Percentiles rank a stretch among this genome's conserved stretches.
Evolutionary conservation across 2,797 vertebrate genomes (phyloP).

Genomic region (Meda fulgida): DNA sequence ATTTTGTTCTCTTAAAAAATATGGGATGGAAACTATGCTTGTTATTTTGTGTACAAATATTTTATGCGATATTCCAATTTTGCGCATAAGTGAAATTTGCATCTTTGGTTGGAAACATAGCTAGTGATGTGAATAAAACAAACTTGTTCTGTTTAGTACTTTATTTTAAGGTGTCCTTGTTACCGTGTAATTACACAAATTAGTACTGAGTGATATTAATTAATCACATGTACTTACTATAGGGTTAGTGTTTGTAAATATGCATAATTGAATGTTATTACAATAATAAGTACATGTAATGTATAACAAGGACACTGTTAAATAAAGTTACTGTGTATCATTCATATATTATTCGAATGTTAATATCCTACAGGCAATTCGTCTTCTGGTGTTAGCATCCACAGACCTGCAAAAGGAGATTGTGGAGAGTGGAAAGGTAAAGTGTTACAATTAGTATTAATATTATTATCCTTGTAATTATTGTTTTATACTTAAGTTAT

Average conservation of each 20-base stretch:
- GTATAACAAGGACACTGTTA: neutral
- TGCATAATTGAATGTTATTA: neutral
- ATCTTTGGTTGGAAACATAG: neutral
- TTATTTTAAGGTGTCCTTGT: neutral
- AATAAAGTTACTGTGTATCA: neutral
- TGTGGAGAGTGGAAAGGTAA: constrained; percentile 91
- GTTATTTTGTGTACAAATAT: neutral
- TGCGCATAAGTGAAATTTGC: neutral
- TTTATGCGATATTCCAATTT: neutral
- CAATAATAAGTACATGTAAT: neutral
- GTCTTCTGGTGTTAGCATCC: constrained; percentile 87
- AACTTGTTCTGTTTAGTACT: neutral
- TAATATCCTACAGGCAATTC: constrained; percentile 84
- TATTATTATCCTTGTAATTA: neutral
- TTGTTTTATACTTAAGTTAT: neutral
- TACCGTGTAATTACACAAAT: neutral
- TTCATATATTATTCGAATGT: neutral
- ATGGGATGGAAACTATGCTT: neutral
- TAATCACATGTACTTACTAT: neutral
- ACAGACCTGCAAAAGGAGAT: constrained; percentile 96
- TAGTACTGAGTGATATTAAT: neutral
- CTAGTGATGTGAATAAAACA: neutral
- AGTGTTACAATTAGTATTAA: constrained; percentile 46
- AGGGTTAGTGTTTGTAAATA: neutral
- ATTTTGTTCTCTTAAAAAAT: neutral